phyloP scores from a whole-genome alignment of 2,888 invertebrate genomes.

The Lasioglossum oenotherae region DNA sequence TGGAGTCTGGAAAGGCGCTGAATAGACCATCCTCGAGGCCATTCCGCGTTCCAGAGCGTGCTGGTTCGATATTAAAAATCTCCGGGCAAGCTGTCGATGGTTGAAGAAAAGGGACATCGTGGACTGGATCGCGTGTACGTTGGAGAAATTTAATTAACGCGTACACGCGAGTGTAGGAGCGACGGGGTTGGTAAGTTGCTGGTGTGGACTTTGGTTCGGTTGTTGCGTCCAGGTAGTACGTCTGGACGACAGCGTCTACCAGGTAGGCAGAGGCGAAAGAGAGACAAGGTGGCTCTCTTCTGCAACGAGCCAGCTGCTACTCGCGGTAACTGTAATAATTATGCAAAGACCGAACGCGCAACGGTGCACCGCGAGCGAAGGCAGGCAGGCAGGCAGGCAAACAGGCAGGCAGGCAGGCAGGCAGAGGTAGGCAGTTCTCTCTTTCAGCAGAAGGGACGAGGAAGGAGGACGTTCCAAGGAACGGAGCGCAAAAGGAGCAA shows the following conservation, averaged over 20 bases:
- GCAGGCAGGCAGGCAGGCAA: background rate
- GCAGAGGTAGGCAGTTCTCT: background rate
- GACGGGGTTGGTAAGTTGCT: background rate
- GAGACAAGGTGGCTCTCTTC: conserved; percentile 59
- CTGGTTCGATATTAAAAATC: conserved; percentile 20
- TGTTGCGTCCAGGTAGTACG: background rate
- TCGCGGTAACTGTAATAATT: conserved; percentile 81
- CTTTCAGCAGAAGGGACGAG: conserved; percentile 65
- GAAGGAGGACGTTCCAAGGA: conserved; percentile 71
- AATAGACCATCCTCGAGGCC: background rate
- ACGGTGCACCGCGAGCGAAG: conserved; percentile 75
- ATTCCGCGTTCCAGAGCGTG: background rate
- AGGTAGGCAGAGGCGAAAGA: conserved; percentile 22
- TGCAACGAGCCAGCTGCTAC: conserved; percentile 72
- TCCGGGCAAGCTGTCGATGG: conserved; percentile 24
- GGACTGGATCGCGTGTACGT: conserved; percentile 51
- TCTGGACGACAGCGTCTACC: conserved; percentile 30
- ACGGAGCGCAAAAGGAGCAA: conserved; percentile 79
- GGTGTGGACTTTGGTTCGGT: conserved; percentile 1
- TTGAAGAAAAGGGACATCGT: conserved; percentile 17
- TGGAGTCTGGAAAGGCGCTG: conserved; percentile 9
- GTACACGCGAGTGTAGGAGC: conserved; percentile 53
- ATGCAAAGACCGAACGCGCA: conserved; percentile 80
- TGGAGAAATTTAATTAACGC: conserved; percentile 78
- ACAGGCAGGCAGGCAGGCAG: background rate